phyloP scores from a whole-genome alignment of 2,888 invertebrate genomes.

The Melanostoma mellinum region DNA sequence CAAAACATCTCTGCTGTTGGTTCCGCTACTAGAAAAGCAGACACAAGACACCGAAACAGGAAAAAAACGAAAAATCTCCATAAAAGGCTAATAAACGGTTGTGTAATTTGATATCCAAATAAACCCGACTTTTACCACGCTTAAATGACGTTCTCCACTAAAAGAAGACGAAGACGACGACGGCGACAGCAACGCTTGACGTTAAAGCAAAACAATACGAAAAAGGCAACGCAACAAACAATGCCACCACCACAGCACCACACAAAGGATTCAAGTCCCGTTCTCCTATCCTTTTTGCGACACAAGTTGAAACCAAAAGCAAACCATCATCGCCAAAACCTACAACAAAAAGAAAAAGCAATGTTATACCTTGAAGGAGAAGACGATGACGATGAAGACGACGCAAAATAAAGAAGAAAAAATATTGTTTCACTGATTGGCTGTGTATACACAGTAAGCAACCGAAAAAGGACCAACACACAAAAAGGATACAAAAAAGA shows the following conservation, averaged over 20 bases:
- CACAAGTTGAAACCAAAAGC: slow-evolving; percentile 9
- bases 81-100: slow-evolving; percentile 71
- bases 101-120: slow-evolving; percentile 73
- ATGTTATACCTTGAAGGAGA: slow-evolving; percentile 2
- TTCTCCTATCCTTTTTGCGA: background rate
- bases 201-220: slow-evolving; percentile 54
- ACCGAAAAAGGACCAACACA: slow-evolving; percentile 26
- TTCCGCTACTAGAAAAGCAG: slow-evolving; percentile 6
- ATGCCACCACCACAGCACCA: slow-evolving; percentile 42
- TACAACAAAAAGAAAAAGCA: slow-evolving; percentile 17
- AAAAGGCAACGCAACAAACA: slow-evolving; percentile 51
- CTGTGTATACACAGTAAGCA: slow-evolving; percentile 57
- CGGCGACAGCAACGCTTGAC: slow-evolving; percentile 33
- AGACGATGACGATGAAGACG: slow-evolving; percentile 46
- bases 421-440: slow-evolving; percentile 61
- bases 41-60: slow-evolving; percentile 10
- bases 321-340: slow-evolving; percentile 16
- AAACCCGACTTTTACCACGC: slow-evolving; percentile 69
- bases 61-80: slow-evolving; percentile 40
- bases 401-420: slow-evolving; percentile 29
- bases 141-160: slow-evolving; percentile 25
- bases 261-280: slow-evolving; percentile 55
- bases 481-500: slow-evolving; percentile 26
- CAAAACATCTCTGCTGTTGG: slow-evolving; percentile 21
- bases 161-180: slow-evolving; percentile 11